A percentile compares a stretch with the other conserved stretches of the same genome.
Conservation (phyloP, 2,113 vertebrate species). For the Chaetops frenatus region DNA sequence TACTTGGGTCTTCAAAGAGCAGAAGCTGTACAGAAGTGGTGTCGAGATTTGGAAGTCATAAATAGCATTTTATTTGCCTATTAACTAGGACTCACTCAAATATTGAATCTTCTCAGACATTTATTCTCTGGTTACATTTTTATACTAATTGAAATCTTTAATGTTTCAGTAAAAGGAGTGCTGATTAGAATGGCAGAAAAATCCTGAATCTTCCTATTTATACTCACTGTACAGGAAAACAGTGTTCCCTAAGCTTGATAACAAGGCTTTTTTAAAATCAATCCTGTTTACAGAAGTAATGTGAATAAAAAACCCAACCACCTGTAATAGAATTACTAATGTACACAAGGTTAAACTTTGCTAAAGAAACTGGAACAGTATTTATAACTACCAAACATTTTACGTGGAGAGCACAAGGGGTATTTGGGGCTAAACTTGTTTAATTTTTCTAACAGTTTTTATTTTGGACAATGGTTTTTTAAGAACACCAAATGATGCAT, state of each 20-base stretch:
- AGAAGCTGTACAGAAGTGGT: neutral
- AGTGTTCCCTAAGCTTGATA: neutral
- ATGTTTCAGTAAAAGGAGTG: neutral
- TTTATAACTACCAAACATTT: conserved; percentile 46
- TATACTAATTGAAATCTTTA: conserved; percentile 33
- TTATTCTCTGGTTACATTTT: conserved; percentile 8
- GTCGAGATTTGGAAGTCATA: neutral
- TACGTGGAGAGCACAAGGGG: neutral
- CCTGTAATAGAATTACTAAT: conserved; percentile 23
- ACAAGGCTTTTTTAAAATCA: neutral
- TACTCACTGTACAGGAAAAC: conserved; percentile 59
- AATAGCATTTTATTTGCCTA: neutral
- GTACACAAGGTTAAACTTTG: conserved; percentile 17
- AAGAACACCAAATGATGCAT: conserved; percentile 48
- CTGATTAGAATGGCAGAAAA: neutral
- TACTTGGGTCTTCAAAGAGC: neutral
- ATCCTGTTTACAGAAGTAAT: conserved; percentile 47
- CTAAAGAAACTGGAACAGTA: conserved; percentile 6
- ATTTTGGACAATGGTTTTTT: conserved; percentile 45
- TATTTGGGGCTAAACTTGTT: conserved; percentile 31
- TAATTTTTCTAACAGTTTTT: conserved; percentile 67
- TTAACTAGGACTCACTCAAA: conserved; percentile 24
- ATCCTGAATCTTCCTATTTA: conserved; percentile 8
- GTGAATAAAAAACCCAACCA: neutral
- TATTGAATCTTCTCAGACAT: neutral